phyloP scores from a whole-genome alignment of 2,888 invertebrate genomes.

The Eutolmus rufibarbis region DNA sequence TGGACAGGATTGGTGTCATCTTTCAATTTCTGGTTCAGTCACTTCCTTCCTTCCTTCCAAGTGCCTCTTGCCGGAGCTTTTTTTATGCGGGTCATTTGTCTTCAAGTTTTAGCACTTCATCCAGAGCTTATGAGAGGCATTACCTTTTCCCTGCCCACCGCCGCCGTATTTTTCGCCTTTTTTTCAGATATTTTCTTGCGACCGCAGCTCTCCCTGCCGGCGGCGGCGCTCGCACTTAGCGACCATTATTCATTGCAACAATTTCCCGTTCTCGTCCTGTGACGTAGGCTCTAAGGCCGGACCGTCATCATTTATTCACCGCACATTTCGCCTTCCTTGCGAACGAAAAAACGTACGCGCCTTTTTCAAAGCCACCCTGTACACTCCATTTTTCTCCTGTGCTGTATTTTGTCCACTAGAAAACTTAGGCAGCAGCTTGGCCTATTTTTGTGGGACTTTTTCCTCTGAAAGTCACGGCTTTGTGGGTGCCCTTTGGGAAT shows the following conservation, averaged over 20 bases:
- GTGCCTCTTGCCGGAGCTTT: not conserved
- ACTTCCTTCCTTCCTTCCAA: slow-evolving; percentile 10
- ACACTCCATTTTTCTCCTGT: not conserved
- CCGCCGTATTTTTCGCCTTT: not conserved
- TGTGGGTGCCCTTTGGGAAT: not conserved
- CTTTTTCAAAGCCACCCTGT: not conserved
- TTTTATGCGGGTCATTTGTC: slow-evolving; percentile 27
- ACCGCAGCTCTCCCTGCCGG: not conserved
- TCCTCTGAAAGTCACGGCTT: not conserved
- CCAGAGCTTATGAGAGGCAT: slow-evolving; percentile 24
- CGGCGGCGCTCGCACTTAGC: not conserved
- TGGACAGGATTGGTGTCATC: slow-evolving; percentile 51
- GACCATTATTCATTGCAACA: slow-evolving; percentile 40
- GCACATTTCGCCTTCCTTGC: not conserved
- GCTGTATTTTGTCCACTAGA: not conserved
- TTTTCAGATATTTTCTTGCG: not conserved
- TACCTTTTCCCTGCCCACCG: not conserved
- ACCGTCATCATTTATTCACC: slow-evolving; percentile 33
- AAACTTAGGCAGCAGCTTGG: not conserved
- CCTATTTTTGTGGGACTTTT: not conserved
- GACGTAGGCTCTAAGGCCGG: not conserved
- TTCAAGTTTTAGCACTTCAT: slow-evolving; percentile 35
- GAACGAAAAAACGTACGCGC: slow-evolving; percentile 11
- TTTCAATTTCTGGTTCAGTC: slow-evolving; percentile 43
- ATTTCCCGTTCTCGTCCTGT: not conserved